phyloP scores from a whole-genome alignment of 2,888 invertebrate species.

The Tubulanus polymorphus region DNA sequence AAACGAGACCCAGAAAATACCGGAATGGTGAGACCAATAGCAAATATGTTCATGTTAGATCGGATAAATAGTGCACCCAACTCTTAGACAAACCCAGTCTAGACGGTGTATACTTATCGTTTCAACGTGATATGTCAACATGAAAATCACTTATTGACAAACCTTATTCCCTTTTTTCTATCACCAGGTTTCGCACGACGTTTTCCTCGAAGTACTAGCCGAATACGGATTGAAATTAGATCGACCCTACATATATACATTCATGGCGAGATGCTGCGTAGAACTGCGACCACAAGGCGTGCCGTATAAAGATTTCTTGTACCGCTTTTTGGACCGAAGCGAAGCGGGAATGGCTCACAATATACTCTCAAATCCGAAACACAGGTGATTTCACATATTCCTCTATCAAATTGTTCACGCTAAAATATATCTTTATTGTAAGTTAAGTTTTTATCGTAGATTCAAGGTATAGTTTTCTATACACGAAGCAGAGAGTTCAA shows the following conservation, averaged over 20 bases:
- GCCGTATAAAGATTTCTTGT: conserved; percentile 51
- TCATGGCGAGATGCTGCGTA: conserved; percentile 47
- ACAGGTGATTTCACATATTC: too few species aligned
- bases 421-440: too few species aligned
- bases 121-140: too few species aligned
- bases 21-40: conserved; percentile 40
- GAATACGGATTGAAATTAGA: conserved; percentile 42
- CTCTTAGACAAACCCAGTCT: too few species aligned
- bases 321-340: conserved; percentile 51
- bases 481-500: too few species aligned
- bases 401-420: too few species aligned
- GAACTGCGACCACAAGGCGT: conserved; percentile 35
- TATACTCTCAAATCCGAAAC: conserved; percentile 45
- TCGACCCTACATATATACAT: conserved; percentile 44
- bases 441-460: too few species aligned
- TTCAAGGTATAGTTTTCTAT: too few species aligned
- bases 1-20: conserved; percentile 33
- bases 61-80: too few species aligned
- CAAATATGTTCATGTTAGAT: too few species aligned
- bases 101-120: too few species aligned
- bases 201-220: conserved; percentile 41
- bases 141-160: too few species aligned
- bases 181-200: conserved; percentile 33
- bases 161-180: neutral
- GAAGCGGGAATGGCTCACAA: conserved; percentile 50